Conservation (phyloP, 2,113 vertebrate genomes). For the Heterocephalus glaber region DNA sequence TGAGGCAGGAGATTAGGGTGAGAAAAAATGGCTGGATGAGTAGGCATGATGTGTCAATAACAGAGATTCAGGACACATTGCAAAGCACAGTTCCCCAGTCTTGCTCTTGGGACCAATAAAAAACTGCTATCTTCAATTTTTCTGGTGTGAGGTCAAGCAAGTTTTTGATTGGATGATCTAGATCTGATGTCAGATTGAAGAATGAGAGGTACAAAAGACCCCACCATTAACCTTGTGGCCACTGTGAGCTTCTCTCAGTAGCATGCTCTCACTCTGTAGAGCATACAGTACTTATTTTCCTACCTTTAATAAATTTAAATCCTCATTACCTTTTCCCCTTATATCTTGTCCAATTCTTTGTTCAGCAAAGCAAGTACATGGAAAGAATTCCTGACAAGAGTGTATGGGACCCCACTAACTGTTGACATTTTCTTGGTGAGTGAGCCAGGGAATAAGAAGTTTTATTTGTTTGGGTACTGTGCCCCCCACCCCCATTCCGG, state of each 20-base stretch:
- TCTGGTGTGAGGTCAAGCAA: not conserved
- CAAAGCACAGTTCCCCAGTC: not conserved
- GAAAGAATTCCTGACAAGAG: not conserved
- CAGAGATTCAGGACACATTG: not conserved
- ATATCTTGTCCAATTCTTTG: not conserved
- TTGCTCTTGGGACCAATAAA: too few species aligned
- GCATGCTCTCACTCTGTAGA: not conserved
- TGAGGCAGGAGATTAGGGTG: not conserved
- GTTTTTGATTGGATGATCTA: not conserved
- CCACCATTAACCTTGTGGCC: not conserved
- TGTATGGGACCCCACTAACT: not conserved
- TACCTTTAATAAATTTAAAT: not conserved
- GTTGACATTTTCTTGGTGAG: not conserved
- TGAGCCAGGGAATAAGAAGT: not conserved
- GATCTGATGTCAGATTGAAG: not conserved
- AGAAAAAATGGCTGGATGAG: not conserved
- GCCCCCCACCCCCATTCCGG: too few species aligned
- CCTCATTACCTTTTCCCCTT: not conserved
- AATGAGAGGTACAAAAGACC: not conserved
- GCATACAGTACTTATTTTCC: not conserved
- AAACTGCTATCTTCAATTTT: not conserved
- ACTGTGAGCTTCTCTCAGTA: not conserved
- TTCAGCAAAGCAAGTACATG: not conserved
- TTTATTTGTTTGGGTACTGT: not conserved
- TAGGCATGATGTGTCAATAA: not conserved